Percentiles rank a stretch among this genome's conserved stretches.
phyloP scores from a whole-genome alignment of 2,113 vertebrate genomes.

The Bothrops jararaca region DNA sequence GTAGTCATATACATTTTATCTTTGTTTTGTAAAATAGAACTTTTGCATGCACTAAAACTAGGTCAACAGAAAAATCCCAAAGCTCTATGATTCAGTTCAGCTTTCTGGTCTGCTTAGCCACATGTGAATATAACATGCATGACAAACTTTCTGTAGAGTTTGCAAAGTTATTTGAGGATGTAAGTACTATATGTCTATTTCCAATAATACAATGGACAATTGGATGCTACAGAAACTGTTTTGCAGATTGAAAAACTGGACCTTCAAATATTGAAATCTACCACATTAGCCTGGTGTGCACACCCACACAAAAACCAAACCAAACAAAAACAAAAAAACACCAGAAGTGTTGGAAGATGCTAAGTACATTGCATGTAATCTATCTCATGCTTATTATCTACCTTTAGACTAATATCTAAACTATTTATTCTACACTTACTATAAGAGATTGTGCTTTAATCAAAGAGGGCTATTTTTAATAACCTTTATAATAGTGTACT shows the following conservation, averaged over 20 bases:
- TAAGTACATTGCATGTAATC: neutral
- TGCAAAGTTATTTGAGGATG: constrained; percentile 35
- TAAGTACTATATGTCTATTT: constrained; percentile 22
- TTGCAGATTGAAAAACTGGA: constrained; percentile 59
- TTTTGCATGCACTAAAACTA: constrained; percentile 1
- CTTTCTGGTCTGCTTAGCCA: constrained; percentile 52
- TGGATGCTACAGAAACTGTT: constrained; percentile 61
- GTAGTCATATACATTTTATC: neutral
- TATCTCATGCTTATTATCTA: neutral
- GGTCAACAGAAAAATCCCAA: neutral
- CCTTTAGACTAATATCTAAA: neutral
- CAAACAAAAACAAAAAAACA: neutral
- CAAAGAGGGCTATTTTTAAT: neutral
- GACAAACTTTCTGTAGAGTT: constrained; percentile 32
- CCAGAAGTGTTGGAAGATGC: neutral
- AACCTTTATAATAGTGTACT: neutral
- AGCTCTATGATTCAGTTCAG: constrained; percentile 26
- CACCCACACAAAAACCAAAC: neutral
- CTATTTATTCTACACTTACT: neutral
- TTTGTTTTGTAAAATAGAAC: neutral
- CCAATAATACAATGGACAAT: constrained; percentile 36
- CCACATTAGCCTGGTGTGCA: constrained; percentile 30
- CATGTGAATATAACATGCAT: constrained; percentile 36
- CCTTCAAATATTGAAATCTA: constrained; percentile 59
- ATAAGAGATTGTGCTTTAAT: neutral